Evolutionary conservation across 2,797 vertebrate species (phyloP).

Genomic region (Cephalopachus bancanus): DNA sequence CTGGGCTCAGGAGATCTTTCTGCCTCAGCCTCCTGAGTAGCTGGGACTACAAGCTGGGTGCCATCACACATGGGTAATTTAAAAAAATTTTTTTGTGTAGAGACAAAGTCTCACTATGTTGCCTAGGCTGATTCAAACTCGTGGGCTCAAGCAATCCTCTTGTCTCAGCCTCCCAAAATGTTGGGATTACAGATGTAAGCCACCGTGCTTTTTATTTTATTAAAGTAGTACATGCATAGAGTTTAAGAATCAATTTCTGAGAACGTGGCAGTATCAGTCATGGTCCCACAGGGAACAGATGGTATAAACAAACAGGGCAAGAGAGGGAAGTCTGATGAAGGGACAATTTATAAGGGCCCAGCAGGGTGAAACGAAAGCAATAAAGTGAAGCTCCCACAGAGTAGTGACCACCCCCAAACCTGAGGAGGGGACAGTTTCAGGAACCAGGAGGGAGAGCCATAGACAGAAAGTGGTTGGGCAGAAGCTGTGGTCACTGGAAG

Average conservation of each 20-base stretch:
- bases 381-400: background rate
- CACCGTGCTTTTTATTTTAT: background rate
- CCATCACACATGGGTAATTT: too few species aligned
- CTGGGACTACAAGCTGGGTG: too few species aligned
- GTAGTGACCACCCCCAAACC: background rate
- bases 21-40: too few species aligned
- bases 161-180: too few species aligned
- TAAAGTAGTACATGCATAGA: background rate
- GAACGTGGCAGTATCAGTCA: background rate
- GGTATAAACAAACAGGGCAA: background rate
- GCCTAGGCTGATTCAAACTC: too few species aligned
- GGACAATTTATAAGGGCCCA: background rate
- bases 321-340: background rate
- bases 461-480: background rate
- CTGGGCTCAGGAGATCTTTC: too few species aligned
- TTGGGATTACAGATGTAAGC: too few species aligned
- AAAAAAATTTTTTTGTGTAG: too few species aligned
- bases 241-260: background rate
- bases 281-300: background rate
- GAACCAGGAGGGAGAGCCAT: background rate
- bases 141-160: too few species aligned
- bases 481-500: background rate
- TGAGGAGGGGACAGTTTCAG: background rate
- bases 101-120: too few species aligned
- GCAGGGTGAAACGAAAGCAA: background rate